Percentiles rank a stretch among this genome's conserved stretches.
These are phyloP conservation scores for Cotesia chilonis DNA, from an alignment of 1,140 invertebrate species.

Conservation along the genomic window DNA sequence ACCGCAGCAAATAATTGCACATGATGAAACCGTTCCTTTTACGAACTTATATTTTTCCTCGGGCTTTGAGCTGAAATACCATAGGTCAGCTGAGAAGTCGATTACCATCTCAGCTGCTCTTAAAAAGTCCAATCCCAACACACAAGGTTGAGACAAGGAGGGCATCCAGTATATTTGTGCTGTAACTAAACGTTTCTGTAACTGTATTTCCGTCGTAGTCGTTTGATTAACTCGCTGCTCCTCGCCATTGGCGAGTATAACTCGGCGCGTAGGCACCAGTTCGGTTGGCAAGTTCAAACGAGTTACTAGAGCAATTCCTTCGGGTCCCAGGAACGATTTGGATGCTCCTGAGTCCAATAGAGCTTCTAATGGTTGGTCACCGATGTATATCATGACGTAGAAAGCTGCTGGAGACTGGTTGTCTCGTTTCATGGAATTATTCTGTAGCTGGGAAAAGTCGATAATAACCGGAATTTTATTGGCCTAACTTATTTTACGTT, in stretches of 20 bases:
- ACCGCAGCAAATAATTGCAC: constrained; percentile 12
- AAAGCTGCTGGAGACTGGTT: constrained; percentile 10
- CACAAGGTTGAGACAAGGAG: constrained; percentile 7
- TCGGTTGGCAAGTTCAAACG: neutral
- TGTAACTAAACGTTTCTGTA: neutral
- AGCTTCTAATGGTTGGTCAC: constrained; percentile 5
- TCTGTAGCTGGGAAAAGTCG: neutral
- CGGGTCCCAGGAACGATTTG: constrained; percentile 24
- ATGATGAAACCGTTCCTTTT: neutral
- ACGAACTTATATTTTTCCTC: constrained; percentile 1
- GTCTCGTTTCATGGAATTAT: neutral
- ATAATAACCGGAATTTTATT: no score
- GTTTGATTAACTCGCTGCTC: neutral
- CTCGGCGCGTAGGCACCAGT: neutral
- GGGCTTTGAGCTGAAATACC: constrained; percentile 1
- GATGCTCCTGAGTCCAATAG: constrained; percentile 27
- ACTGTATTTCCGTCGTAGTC: neutral
- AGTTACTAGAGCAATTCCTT: neutral
- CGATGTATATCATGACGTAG: neutral
- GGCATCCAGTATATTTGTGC: constrained; percentile 13
- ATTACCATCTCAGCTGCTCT: neutral
- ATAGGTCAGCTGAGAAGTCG: constrained; percentile 16
- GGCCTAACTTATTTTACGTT: no score
- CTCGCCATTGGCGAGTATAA: constrained; percentile 22
- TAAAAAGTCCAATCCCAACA: constrained; percentile 32